Base-by-base conservation (phyloP, 2,888 invertebrate genomes). In the Chymomyza caudatula region DNA sequence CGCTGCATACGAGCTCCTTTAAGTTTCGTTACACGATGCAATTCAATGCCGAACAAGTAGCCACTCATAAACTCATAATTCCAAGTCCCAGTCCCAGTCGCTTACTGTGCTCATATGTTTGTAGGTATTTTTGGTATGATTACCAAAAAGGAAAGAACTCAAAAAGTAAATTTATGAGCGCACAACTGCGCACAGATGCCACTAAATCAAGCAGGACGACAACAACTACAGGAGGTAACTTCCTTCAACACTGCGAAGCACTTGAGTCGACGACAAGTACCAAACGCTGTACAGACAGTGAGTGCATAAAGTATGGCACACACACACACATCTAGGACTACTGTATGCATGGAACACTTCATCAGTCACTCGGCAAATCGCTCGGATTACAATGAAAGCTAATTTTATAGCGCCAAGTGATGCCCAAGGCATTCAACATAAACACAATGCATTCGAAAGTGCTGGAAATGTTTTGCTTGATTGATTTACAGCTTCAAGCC, bases 191-290 rank as follows among this genome's bases (percentile, higher is more conserved):
- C 81, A 76, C 83, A 82, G 81, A 83, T 82, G 81, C 67, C 59
- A 51, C 60, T 60, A 63, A 66, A 70, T 61, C 69, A 68, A 52
- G 67, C 63, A 59, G 59, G 52, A 70, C 66, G 61, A 44, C 23
- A 29, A 49, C 29, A 60, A 17, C 51, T 51, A 17, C 44, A 47
- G 64, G 22, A 58, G 51, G 23, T n/a, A 20, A 53, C 53, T 53
- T 53, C 53, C 53, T 53, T 25, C 25, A 20, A 20, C 52, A 22
- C 52, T 20, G 52, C 25, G 19, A 29, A 61, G 73, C 83, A 85
- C 86, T 86, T 86, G 84, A 86, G 76, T 65, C 67, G 79, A 77
- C 80, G 85, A 86, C 86, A 86, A 86, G 85, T 86, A 82, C 71
- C 43, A 58, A 49, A 4, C 20, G 19, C 49, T 19, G 20, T 19